Evolutionary conservation across 1,140 invertebrate species (phyloP).

Genomic region (Drosophila fuyamai): DNA sequence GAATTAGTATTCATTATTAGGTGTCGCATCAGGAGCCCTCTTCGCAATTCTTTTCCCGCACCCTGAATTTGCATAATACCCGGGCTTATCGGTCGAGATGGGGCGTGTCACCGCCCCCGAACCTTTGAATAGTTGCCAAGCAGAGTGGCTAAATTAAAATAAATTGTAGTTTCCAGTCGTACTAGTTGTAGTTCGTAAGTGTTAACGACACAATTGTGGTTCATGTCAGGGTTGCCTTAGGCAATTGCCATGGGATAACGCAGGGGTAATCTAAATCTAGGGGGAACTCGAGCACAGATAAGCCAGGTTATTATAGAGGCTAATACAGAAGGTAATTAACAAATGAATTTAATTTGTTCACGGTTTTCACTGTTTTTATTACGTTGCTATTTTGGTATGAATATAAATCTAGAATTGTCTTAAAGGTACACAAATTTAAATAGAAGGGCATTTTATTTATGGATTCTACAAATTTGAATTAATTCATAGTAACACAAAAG

Average conservation of each 20-base stretch:
- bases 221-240: neutral
- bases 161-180: constrained; percentile 60
- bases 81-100: constrained; percentile 27
- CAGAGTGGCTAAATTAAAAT: constrained; percentile 75
- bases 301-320: constrained; percentile 27
- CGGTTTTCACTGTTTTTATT: neutral
- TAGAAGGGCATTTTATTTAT: too few species aligned
- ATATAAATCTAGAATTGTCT: too few species aligned
- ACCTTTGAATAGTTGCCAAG: constrained; percentile 41
- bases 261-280: constrained; percentile 5
- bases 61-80: constrained; percentile 65
- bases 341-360: constrained; percentile 26
- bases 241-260: constrained; percentile 16
- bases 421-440: too few species aligned
- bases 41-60: constrained; percentile 9
- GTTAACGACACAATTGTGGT: constrained; percentile 55
- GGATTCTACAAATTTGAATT: too few species aligned
- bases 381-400: neutral
- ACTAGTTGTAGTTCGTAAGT: constrained; percentile 63
- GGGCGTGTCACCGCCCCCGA: constrained; percentile 46
- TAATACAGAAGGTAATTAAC: constrained; percentile 43
- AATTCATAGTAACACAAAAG: too few species aligned
- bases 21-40: constrained; percentile 47
- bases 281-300: constrained; percentile 35
- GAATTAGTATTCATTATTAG: constrained; percentile 82